Conservation (phyloP, 2,888 invertebrate species). For the Cheilosia impressa region DNA sequence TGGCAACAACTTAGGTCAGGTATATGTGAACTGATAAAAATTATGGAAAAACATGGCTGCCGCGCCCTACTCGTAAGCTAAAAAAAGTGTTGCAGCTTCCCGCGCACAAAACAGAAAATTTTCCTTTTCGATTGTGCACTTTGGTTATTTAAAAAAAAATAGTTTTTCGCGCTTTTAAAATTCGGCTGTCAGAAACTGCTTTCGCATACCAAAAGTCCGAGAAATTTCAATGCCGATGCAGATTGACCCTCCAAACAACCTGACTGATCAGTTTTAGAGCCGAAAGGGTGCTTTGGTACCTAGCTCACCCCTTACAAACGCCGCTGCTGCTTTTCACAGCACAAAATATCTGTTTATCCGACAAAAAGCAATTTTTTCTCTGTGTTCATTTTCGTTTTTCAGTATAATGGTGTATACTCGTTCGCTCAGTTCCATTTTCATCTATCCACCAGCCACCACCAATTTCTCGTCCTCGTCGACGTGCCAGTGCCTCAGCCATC, state of each 20-base stretch:
- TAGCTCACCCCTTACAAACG: constrained; percentile 3
- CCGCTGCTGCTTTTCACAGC: constrained; percentile 30
- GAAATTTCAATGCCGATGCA: not conserved
- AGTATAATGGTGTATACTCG: constrained; percentile 45
- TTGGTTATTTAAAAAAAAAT: no score
- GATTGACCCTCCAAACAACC: not conserved
- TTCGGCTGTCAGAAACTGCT: no score
- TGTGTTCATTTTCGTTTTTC: constrained; percentile 60
- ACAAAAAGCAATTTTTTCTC: constrained; percentile 53
- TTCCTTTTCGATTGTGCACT: no score
- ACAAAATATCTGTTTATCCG: constrained; percentile 56
- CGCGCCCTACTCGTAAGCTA: no score
- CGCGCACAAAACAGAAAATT: no score
- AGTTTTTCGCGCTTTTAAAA: no score
- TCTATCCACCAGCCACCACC: constrained; percentile 54
- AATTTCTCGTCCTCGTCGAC: constrained; percentile 63
- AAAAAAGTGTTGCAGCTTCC: no score
- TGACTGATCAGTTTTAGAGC: not conserved
- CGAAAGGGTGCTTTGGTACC: not conserved
- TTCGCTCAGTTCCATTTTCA: constrained; percentile 69
- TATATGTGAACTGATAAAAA: no score
- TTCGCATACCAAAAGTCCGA: no score
- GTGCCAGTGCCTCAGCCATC: constrained; percentile 31
- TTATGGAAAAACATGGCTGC: no score
- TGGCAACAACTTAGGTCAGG: no score